Conservation (phyloP, 2,113 vertebrate species). For the Thamnaconus septentrionalis region DNA sequence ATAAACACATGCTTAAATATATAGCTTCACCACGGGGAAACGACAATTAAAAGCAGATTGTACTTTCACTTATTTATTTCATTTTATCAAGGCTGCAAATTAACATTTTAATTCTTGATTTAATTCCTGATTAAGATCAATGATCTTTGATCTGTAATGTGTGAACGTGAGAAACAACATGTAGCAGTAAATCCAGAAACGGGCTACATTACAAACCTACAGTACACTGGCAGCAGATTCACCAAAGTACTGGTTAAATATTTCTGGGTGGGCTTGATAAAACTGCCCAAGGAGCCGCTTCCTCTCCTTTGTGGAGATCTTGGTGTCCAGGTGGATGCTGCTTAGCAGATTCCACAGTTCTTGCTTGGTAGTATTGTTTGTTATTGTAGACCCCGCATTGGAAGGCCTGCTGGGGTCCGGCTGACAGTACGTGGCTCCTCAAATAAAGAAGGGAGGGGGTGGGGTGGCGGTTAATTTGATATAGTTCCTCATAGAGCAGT, state of each 20-base stretch:
- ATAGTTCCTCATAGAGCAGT: too few relatives aligned
- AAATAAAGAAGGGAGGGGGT: background rate
- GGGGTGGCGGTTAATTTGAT: background rate
- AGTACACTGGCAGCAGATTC: conserved; percentile 47
- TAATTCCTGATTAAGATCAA: background rate
- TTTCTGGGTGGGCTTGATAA: conserved; percentile 85
- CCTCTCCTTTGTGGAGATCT: conserved; percentile 85
- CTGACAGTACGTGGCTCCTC: conserved; percentile 82
- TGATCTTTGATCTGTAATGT: background rate
- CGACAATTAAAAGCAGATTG: too few relatives aligned
- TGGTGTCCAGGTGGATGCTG: conserved; percentile 85
- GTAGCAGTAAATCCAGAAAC: background rate
- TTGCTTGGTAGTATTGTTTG: conserved; percentile 79
- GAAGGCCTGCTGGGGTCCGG: conserved; percentile 71
- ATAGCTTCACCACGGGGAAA: too few relatives aligned
- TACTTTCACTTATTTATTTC: too few relatives aligned
- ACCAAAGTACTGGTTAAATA: conserved; percentile 93
- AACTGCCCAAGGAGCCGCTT: conserved; percentile 86
- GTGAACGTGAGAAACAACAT: background rate
- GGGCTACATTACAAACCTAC: conserved; percentile 35
- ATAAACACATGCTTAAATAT: too few relatives aligned
- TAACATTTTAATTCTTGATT: too few relatives aligned
- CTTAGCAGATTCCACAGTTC: conserved; percentile 83
- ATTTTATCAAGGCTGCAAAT: too few relatives aligned
- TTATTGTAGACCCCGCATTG: conserved; percentile 46